These are phyloP conservation scores for Pseudobourletiella spinata DNA, from an alignment of 1,140 invertebrate species.

Conservation along the genomic window DNA sequence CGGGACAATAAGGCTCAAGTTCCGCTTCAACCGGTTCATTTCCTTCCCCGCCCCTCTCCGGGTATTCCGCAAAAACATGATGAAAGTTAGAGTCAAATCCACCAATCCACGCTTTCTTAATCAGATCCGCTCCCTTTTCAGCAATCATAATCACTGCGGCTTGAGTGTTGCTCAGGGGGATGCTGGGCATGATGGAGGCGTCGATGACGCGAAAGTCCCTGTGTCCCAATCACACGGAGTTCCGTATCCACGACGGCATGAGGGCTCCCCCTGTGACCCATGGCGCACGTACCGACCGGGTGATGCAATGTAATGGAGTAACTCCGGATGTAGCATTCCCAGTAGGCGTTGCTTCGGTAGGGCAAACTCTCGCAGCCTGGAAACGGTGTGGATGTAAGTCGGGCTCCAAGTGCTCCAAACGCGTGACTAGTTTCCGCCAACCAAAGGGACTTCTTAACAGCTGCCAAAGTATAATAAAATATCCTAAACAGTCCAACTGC, in stretches of 20 bases:
- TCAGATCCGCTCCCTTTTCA: conserved; percentile 38
- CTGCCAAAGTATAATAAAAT: neutral
- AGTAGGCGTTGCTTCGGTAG: conserved; percentile 70
- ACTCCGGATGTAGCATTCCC: conserved; percentile 65
- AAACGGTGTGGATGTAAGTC: conserved; percentile 42
- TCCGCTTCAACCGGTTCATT: too few species aligned
- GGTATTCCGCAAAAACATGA: too few species aligned
- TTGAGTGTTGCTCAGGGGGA: conserved; percentile 47
- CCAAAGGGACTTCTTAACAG: neutral
- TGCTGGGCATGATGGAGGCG: conserved; percentile 48
- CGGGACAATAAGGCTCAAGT: too few species aligned
- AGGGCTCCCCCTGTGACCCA: conserved; percentile 51
- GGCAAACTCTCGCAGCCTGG: conserved; percentile 50
- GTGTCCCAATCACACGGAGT: conserved; percentile 45
- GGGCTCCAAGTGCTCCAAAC: neutral
- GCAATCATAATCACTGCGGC: conserved; percentile 48
- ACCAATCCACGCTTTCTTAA: neutral
- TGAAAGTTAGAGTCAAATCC: neutral
- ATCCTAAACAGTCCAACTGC: neutral
- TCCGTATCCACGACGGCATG: conserved; percentile 46
- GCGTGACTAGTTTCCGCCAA: conserved; percentile 7
- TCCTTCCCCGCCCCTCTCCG: too few species aligned
- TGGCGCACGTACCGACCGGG: conserved; percentile 80
- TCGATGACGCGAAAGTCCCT: conserved; percentile 52
- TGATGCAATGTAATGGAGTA: conserved; percentile 81